Base-by-base conservation (phyloP, 2,888 invertebrate genomes). In the Morpho helenor region DNA sequence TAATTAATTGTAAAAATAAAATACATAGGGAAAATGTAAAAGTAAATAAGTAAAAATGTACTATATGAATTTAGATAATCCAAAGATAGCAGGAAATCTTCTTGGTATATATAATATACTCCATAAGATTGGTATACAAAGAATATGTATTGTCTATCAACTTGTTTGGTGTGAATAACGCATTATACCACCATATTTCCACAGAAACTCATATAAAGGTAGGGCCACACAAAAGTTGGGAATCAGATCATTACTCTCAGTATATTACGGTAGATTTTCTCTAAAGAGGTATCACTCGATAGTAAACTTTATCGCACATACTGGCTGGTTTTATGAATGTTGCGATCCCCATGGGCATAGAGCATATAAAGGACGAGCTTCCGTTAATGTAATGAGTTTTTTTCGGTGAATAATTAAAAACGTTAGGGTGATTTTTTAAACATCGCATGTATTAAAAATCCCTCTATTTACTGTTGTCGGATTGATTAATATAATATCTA, bases 311-410 rank as follows among this genome's bases (percentile, higher is more conserved):
- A 53, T 46, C 22, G 53, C 47, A 9, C 53, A 53, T 47, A 40
- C 7, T 39, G 46, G n/a, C 23, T 53, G 44, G 53, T 47, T 40
- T 47, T 53, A 42, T 22, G 53, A 46, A 46, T 52, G 52, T 31
- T 51, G 10, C 39, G 39, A 45, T 52, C 44, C 52, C 52, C 52
- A 45, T 45, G 39, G 52, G 52, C 52, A 44, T 39, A 45, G 45
- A 52, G 16, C 10, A 31, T 7, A n/a, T 52, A 48, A 45, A 52
- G 10, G 10, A 39, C 44, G 44, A 31, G 39, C 10, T 39, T 8
- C 57, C 53, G 52, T 57, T 60, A 53, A 54, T 50, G 44, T 42
- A 43, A 40, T 40, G 31, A 45, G 49, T 40, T 53, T 49, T 58
- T 49, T 52, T 49, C 41, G 49, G 31, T 44, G 22, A 54, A 52